Percentiles rank a stretch among this genome's conserved stretches.
Evolutionary conservation across 2,797 vertebrate species (phyloP).

Genomic region (Psittacula derbiana): DNA sequence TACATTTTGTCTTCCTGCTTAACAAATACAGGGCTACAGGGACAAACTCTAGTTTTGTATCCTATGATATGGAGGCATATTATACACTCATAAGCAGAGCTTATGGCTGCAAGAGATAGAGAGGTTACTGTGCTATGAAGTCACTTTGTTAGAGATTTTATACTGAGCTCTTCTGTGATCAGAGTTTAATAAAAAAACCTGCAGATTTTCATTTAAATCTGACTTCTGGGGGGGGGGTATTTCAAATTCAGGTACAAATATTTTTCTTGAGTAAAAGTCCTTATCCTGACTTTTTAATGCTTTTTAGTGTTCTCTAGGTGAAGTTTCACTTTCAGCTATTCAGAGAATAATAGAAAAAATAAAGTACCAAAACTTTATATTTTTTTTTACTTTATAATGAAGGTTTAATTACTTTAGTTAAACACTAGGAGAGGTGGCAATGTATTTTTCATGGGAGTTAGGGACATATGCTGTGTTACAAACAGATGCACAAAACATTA

Average conservation of each 20-base stretch:
- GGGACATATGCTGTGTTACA: not conserved
- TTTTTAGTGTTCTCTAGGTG: not conserved
- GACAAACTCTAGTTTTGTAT: not conserved
- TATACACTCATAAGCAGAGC: not conserved
- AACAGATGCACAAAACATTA: not conserved
- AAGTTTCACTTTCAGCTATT: not conserved
- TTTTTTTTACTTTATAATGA: not conserved
- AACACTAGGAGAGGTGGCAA: not conserved
- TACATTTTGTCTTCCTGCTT: not conserved
- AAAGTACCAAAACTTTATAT: not conserved
- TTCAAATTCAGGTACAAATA: not conserved
- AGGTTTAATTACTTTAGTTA: not conserved
- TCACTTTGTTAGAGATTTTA: constrained; percentile 16
- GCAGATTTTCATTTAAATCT: not conserved
- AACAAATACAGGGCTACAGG: not conserved
- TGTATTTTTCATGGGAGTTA: not conserved
- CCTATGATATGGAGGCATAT: not conserved
- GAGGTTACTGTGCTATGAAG: not conserved
- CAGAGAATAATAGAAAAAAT: not conserved
- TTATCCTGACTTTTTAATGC: not conserved
- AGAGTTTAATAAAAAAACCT: constrained; percentile 4
- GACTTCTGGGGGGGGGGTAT: not conserved
- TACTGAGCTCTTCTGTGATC: constrained; percentile 8
- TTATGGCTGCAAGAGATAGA: not conserved
- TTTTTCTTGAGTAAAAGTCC: not conserved